phyloP scores from a whole-genome alignment of 2,888 invertebrate species.

The Napeogenes sylphis region DNA sequence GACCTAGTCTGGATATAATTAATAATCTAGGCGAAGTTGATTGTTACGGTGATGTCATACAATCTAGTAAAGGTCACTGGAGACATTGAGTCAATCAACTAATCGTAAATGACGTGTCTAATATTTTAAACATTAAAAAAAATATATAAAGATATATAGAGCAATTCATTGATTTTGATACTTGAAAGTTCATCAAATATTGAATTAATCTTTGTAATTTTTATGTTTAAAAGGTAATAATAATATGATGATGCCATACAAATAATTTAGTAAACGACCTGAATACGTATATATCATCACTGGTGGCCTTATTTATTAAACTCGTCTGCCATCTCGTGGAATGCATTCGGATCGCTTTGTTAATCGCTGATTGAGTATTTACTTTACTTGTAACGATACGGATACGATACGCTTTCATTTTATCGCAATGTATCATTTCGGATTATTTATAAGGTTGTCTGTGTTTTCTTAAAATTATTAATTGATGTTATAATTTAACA shows the following conservation, averaged over 20 bases:
- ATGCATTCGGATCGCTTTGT: conserved; percentile 45
- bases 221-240: too few relatives aligned
- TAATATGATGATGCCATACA: not conserved
- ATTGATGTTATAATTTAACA: too few relatives aligned
- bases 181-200: too few relatives aligned
- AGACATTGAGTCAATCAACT: conserved; percentile 59
- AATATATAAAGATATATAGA: not conserved
- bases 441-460: too few relatives aligned
- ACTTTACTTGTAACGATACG: conserved; percentile 19
- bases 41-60: conserved; percentile 40
- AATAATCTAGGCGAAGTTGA: conserved; percentile 34
- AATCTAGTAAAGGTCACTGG: conserved; percentile 46
- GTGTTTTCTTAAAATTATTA: too few relatives aligned
- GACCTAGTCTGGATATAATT: conserved; percentile 20
- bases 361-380: conserved; percentile 42
- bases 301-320: conserved; percentile 34
- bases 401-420: conserved; percentile 14
- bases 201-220: too few relatives aligned
- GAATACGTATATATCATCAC: conserved; percentile 31
- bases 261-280: not conserved
- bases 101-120: conserved; percentile 38
- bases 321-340: conserved; percentile 34
- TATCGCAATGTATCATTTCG: too few relatives aligned
- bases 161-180: too few relatives aligned
- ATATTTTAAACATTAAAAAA: conserved; percentile 6